phyloP scores from a whole-genome alignment of 37 sponge, comb jelly and placozoan genomes.

The Cliona cf. orientalis region DNA sequence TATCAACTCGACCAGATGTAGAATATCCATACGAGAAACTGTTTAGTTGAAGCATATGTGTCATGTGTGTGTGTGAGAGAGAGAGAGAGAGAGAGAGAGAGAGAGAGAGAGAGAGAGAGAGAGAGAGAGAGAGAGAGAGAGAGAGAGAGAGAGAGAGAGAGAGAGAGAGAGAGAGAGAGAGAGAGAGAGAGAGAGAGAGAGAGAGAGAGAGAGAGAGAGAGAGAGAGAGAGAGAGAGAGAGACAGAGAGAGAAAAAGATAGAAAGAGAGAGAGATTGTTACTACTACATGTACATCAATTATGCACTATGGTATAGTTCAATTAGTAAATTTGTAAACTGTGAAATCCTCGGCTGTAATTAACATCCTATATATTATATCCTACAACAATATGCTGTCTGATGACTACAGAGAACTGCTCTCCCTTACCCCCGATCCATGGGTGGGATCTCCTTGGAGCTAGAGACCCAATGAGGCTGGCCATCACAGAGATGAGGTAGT shows the following conservation, averaged over 20 bases:
- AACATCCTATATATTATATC: not conserved
- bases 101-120: not conserved
- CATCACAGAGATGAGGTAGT: constrained; percentile 81
- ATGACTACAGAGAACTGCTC: not conserved
- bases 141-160: not conserved
- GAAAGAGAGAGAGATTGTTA: too few relatives aligned
- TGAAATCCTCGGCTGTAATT: not conserved
- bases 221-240: not conserved
- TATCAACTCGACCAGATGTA: constrained; percentile 72
- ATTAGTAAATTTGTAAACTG: not conserved
- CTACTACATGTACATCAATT: too few relatives aligned
- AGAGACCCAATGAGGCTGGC: constrained; percentile 80
- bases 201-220: not conserved
- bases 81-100: not conserved
- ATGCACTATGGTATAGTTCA: too few relatives aligned
- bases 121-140: not conserved
- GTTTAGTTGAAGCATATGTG: too few relatives aligned
- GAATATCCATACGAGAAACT: constrained; percentile 63
- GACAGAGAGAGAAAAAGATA: too few relatives aligned
- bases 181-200: not conserved
- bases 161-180: not conserved
- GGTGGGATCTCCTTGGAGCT: constrained; percentile 20
- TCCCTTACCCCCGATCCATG: constrained; percentile 65
- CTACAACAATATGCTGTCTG: not conserved
- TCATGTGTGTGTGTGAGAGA: not conserved